Evolutionary conservation across 30 jellyfish, hydroid and myxozoan species (phyloP), one percentile per base, ranked within the genome.

Genomic region (Phacellophora camtschatica): DNA sequence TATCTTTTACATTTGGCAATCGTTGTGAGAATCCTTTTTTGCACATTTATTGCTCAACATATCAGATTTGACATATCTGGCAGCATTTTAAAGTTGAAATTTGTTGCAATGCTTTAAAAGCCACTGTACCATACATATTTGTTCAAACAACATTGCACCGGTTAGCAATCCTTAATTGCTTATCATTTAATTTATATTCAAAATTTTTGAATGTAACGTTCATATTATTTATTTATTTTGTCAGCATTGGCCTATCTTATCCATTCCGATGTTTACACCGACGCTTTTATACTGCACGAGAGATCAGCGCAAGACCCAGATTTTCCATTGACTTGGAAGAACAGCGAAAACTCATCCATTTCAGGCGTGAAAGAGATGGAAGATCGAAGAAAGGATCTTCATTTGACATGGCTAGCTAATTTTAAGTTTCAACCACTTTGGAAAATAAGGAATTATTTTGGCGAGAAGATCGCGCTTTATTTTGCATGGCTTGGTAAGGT

Each of bases 401-500:
- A 90, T 49, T 84, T 66, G 61, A 84, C 98, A 5, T 90, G 98
- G 98, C 84, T 90, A 43, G 83, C 89, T 4, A 64, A 57, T 61
- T 90, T 67, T 71, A 84, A 85, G 42, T 90, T 84, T 57, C 98
- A 90, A 77, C 98, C 98, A 4, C 80, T 90, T 10, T 78, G 95
- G 95, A 90, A 90, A 64, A 73, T 90, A n/a, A 57, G 96, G 43
- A 81, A 90, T 71, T 90, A 90, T 69, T 90, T 58, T 78, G 98
- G 98, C 20, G 98, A 90, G 74, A 84, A 90, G 63, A 76, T 90
- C 34, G 98, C 94, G 9, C 87, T 90, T 22, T 90, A 90, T 37
- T 90, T 90, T 79, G 96, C 96, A 12, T 90, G 98, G 98, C 91
- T 84, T 16, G 98, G 98, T 90, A 81, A 56, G 89, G 5, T n/a